Conservation (phyloP, 1,140 invertebrate species). For the Atta cephalotes region DNA sequence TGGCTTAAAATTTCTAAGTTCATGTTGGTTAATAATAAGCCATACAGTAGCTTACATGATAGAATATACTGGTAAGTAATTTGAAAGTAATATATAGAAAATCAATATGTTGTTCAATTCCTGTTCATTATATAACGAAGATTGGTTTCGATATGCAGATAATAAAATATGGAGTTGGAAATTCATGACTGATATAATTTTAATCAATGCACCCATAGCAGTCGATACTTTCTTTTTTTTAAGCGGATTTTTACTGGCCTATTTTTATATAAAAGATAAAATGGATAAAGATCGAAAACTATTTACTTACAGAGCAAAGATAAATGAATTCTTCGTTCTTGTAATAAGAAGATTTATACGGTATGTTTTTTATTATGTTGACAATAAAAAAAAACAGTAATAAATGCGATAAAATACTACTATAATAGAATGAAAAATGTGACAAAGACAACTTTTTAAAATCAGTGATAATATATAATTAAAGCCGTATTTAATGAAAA, state of each 20-base stretch:
- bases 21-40: conserved; percentile 85
- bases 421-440: background rate
- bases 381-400: background rate
- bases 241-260: conserved; percentile 85
- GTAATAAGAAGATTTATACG: conserved; percentile 83
- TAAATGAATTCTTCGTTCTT: conserved; percentile 78
- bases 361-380: conserved; percentile 72
- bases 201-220: conserved; percentile 81
- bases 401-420: background rate
- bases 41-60: conserved; percentile 83
- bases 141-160: conserved; percentile 68
- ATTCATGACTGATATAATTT: conserved; percentile 77
- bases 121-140: background rate
- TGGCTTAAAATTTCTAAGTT: conserved; percentile 84
- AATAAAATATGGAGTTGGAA: conserved; percentile 77
- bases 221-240: conserved; percentile 86
- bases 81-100: background rate
- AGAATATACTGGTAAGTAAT: conserved; percentile 80
- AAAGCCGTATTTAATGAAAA: background rate
- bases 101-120: no score
- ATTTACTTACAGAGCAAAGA: conserved; percentile 74
- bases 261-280: conserved; percentile 81
- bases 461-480: background rate
- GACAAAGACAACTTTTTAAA: background rate
- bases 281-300: conserved; percentile 70